Base-by-base conservation (phyloP, 2,888 invertebrate genomes). In the Seira musarum region DNA sequence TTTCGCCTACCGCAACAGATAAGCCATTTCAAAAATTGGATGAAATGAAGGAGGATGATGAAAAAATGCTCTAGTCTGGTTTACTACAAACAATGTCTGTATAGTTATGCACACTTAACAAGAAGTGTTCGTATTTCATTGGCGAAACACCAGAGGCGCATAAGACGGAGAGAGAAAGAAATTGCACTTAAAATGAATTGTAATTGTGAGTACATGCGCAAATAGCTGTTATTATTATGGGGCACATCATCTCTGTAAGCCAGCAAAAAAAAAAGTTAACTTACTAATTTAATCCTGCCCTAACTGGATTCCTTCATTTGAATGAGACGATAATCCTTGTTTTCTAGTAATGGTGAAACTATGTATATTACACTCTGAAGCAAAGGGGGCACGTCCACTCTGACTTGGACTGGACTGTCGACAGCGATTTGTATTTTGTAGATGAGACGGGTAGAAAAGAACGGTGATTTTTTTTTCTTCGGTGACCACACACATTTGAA, bases 401-500 rank as follows among this genome's bases (percentile, higher is more conserved):
- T 49, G 25, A 17, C 17, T 21, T 17, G n/a, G 57, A 60, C 6
- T 40, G 40, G 6, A 40, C 40, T 8, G 6, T 8, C 13, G 13
- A 40, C 5, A 40, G 40, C 40, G 6, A 5, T 8, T 40, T 13
- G 40, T 13, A 8, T 40, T 40, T 40, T 40, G 40, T 13, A 40
- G 5, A 40, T 40, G 66, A 46, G 71, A 66, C 71, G 68, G 68
- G 72, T 72, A 67, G 67, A 49, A 61, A 57, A 40, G 40, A 40
- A 40, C 40, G 40, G 13, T 5, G 40, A 40, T 13, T 40, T 40
- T 13, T 40, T 40, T 40, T 40, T 40, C 40, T 8, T 8, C 24
- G 72, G 64, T 73, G 79, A 79, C 79, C 79, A 79, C 67, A 73
- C 79, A 72, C 40, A 40, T 30, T 64, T 53, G 24, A 71, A 78